phyloP scores from a whole-genome alignment of 2,113 vertebrate species.

The Nycticryphes semicollaris region DNA sequence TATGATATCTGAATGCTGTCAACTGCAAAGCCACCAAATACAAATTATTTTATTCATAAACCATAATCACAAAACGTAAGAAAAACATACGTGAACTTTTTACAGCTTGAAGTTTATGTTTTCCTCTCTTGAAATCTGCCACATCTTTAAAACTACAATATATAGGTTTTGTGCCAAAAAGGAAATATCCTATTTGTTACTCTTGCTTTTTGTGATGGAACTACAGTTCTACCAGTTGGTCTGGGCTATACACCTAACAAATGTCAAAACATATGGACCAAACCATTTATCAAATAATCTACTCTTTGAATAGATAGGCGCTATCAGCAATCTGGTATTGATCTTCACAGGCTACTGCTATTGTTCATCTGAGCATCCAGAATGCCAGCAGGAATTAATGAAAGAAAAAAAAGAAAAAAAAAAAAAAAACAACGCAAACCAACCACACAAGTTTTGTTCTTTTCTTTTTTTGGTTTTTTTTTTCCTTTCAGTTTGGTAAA shows the following conservation, averaged over 20 bases:
- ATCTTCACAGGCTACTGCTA: conserved; percentile 89
- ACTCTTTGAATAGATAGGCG: conserved; percentile 92
- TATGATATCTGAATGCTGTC: not conserved
- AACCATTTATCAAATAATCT: conserved; percentile 99
- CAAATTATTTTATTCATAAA: not conserved
- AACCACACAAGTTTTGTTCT: conserved; percentile 81
- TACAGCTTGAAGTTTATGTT: not conserved
- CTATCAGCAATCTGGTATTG: conserved; percentile 99
- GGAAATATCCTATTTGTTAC: conserved; percentile 68
- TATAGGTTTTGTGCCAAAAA: conserved; percentile 11
- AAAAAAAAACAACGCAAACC: conserved; percentile 94
- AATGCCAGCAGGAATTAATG: conserved; percentile 96
- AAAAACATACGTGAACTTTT: not conserved
- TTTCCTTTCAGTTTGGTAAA: conserved; percentile 66
- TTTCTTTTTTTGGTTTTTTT: not conserved
- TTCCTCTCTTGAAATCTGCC: conserved; percentile 14
- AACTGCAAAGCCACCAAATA: not conserved
- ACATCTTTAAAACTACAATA: not conserved
- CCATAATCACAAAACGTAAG: not conserved
- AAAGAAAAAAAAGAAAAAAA: conserved; percentile 96
- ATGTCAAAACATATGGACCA: conserved; percentile 90
- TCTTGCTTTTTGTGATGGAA: conserved; percentile 59
- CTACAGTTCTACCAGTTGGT: conserved; percentile 65
- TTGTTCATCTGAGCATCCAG: conserved; percentile 93
- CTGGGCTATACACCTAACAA: conserved; percentile 80